phyloP scores from a whole-genome alignment of 2,888 invertebrate species.

The Lithophane ornitopus region DNA sequence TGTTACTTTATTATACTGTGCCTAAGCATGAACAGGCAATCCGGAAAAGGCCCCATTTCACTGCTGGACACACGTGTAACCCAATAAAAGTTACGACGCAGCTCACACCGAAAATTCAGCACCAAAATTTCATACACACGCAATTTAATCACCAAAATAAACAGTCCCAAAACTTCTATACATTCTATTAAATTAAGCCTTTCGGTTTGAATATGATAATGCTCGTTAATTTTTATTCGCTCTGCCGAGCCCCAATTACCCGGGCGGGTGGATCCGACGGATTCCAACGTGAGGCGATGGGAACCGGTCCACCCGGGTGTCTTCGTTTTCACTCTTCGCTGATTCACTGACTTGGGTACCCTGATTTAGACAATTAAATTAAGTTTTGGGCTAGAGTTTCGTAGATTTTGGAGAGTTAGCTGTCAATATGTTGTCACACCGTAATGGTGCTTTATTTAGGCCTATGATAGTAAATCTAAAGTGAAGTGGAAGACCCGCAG shows the following conservation, averaged over 20 bases:
- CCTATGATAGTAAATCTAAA: neutral
- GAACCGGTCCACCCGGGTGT: conserved; percentile 73
- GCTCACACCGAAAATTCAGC: conserved; percentile 17
- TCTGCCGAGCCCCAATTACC: conserved; percentile 80
- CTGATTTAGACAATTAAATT: conserved; percentile 68
- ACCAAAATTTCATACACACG: conserved; percentile 29
- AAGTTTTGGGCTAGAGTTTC: conserved; percentile 60
- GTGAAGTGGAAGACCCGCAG: neutral
- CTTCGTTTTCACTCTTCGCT: conserved; percentile 69
- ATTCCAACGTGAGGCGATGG: conserved; percentile 69
- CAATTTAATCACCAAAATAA: conserved; percentile 59
- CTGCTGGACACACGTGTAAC: neutral
- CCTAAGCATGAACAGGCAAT: neutral
- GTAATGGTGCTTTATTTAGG: neutral
- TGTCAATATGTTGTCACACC: conserved; percentile 38
- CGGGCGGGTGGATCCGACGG: conserved; percentile 70
- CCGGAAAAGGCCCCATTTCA: neutral
- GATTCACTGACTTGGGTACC: conserved; percentile 66
- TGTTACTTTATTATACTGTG: too few species aligned
- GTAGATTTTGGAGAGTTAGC: conserved; percentile 13
- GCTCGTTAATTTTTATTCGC: conserved; percentile 80
- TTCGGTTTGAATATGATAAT: conserved; percentile 77
- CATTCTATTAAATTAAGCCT: conserved; percentile 68
- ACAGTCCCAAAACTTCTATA: conserved; percentile 60
- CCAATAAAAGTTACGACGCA: conserved; percentile 10